phyloP scores from a whole-genome alignment of 2,888 invertebrate species.

The Hyposoter dolosus region DNA sequence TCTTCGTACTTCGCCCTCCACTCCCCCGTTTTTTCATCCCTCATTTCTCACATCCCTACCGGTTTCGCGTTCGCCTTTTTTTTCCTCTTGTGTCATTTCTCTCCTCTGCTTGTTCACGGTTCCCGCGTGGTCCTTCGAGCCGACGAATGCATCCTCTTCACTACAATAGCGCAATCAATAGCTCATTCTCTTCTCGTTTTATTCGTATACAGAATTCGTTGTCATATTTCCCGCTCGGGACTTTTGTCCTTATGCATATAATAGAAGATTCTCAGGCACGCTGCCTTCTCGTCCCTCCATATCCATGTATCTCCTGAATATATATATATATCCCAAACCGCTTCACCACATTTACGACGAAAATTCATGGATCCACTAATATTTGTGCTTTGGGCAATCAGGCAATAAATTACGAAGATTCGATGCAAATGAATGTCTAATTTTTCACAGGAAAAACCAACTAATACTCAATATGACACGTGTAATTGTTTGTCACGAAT shows the following conservation, averaged over 20 bases:
- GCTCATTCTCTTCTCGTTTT: constrained; percentile 65
- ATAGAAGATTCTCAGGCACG: neutral
- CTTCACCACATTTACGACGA: neutral
- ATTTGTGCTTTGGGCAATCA: neutral
- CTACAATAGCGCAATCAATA: constrained; percentile 71
- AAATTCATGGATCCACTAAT: no score
- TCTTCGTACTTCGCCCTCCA: constrained; percentile 40
- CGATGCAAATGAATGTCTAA: neutral
- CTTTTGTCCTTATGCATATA: constrained; percentile 42
- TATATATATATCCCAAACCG: neutral
- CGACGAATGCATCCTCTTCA: constrained; percentile 63
- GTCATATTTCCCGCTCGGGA: constrained; percentile 39
- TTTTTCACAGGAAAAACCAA: neutral
- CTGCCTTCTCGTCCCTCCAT: neutral
- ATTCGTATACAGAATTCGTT: constrained; percentile 25
- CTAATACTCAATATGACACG: neutral
- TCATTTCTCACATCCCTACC: constrained; percentile 45
- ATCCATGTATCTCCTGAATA: neutral
- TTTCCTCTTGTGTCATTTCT: constrained; percentile 25
- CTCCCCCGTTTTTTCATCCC: constrained; percentile 39
- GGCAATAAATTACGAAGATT: neutral
- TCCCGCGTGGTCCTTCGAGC: constrained; percentile 59
- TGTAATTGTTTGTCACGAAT: neutral
- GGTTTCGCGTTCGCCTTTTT: constrained; percentile 34
- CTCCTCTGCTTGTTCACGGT: constrained; percentile 52